These are phyloP conservation scores for Salmo trutta DNA, from an alignment of 2,797 vertebrate species.

Conservation along the genomic window DNA sequence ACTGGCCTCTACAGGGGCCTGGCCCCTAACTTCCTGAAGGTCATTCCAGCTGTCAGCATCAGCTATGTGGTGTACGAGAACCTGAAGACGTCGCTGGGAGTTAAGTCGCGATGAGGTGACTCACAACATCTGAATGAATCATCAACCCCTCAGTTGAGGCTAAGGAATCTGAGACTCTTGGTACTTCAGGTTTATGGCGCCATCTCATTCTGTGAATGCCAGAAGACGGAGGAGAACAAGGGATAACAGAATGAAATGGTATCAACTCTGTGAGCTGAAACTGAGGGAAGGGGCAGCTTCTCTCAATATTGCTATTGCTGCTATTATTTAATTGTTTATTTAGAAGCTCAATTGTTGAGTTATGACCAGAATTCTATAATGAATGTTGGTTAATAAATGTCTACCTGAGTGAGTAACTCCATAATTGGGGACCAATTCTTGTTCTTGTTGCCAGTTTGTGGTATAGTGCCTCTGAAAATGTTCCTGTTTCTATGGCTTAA, in stretches of 20 bases:
- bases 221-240: constrained; percentile 54
- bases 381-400: background rate
- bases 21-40: constrained; percentile 96
- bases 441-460: constrained; percentile 9
- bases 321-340: constrained; percentile 57
- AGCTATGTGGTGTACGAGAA: constrained; percentile 97
- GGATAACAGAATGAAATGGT: constrained; percentile 21
- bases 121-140: background rate
- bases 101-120: constrained; percentile 80
- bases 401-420: background rate
- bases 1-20: constrained; percentile 91
- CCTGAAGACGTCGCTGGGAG: constrained; percentile 90
- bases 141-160: background rate
- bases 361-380: background rate
- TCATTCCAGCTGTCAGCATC: constrained; percentile 97
- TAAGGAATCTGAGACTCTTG: constrained; percentile 24
- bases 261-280: constrained; percentile 64
- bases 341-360: constrained; percentile 5
- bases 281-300: background rate
- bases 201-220: constrained; percentile 94
- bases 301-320: constrained; percentile 45
- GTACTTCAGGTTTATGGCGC: constrained; percentile 60
- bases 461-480: constrained; percentile 24
- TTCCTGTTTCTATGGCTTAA: background rate
- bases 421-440: constrained; percentile 54